Conservation (phyloP, 2,113 vertebrate species). For the Callocephalon fimbriatum region DNA sequence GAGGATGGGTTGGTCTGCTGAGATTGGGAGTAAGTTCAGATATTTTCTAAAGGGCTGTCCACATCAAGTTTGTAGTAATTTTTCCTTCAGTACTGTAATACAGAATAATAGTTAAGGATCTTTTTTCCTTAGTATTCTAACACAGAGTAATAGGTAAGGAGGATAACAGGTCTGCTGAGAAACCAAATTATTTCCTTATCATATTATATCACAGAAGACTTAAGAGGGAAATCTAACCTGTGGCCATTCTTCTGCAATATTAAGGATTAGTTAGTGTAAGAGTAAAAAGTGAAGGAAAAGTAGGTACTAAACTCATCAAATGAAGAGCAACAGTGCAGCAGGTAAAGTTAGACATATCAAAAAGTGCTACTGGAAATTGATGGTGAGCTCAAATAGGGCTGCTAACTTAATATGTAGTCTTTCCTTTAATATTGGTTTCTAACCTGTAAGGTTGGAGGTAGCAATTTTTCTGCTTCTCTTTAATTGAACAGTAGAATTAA, state of each 20-base stretch:
- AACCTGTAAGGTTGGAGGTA: slow-evolving; percentile 36
- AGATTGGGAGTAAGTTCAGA: neutral
- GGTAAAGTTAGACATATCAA: neutral
- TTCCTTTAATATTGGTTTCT: slow-evolving; percentile 47
- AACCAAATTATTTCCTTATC: neutral
- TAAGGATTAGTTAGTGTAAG: neutral
- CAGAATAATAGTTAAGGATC: neutral
- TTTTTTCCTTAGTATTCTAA: neutral
- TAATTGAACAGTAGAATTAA: slow-evolving; percentile 57
- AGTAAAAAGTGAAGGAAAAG: neutral
- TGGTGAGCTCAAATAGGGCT: neutral
- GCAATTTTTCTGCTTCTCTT: slow-evolving; percentile 60
- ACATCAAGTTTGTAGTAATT: neutral
- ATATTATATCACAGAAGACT: neutral
- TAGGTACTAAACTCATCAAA: neutral
- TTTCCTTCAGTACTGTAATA: neutral
- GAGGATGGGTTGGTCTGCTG: neutral
- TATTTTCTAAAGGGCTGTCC: neutral
- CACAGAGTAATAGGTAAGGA: neutral
- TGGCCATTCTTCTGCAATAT: neutral
- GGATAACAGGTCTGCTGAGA: neutral
- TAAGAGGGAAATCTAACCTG: neutral
- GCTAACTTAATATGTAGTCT: slow-evolving; percentile 13
- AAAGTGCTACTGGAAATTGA: slow-evolving; percentile 26
- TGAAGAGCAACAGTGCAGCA: neutral